Evolutionary conservation across 2,113 vertebrate species (phyloP), one percentile per base, ranked within the genome.

Genomic region (Passer domesticus): DNA sequence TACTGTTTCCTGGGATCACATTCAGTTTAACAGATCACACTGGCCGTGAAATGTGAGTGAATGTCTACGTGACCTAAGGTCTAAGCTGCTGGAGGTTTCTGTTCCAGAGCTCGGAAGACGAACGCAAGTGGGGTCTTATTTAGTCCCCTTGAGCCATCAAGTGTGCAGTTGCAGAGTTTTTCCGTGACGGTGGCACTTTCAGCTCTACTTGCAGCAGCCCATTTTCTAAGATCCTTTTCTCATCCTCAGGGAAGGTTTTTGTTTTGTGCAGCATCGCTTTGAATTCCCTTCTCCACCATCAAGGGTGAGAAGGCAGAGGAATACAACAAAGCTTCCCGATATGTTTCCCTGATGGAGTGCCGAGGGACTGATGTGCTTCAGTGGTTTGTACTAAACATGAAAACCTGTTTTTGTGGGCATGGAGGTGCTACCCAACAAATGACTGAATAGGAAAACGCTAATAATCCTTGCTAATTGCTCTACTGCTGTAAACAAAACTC

Each of bases 261-360:
- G 28, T 28, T 69, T 81, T 9, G 33, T 27, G 43, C 30, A 35
- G 16, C 7, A 4, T 16, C 27, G 55, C 37, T 58, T 43, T n/a
- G 66, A 37, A 37, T 37, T 37, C 35, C 35, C 35, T 37, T 37
- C 35, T 37, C 35, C 5, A 7, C 13, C 41, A 5, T 7, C 12
- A 59, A 39, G 10, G 21, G 28, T 2, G 9, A 21, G 66, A 56
- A 66, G 68, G 35, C 44, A 37, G 24, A 49, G n/a, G 33, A 73
- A 37, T 8, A 5, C 21, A 30, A 0, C 4, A 0, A 19, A 33
- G 33, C 19, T 72, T 85, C 10, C 13, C 5, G 2, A 0, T 6
- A 0, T 8, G 33, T 30, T 74, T 67, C 35, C 22, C 9, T 50
- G 37, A 7, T 15, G 23, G 15, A n/a, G 13, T 7, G 37, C 13